A percentile compares a stretch with the other conserved stretches of the same genome.
Evolutionary conservation across 2,113 vertebrate genomes (phyloP).

Genomic region (Callaeas wilsoni): DNA sequence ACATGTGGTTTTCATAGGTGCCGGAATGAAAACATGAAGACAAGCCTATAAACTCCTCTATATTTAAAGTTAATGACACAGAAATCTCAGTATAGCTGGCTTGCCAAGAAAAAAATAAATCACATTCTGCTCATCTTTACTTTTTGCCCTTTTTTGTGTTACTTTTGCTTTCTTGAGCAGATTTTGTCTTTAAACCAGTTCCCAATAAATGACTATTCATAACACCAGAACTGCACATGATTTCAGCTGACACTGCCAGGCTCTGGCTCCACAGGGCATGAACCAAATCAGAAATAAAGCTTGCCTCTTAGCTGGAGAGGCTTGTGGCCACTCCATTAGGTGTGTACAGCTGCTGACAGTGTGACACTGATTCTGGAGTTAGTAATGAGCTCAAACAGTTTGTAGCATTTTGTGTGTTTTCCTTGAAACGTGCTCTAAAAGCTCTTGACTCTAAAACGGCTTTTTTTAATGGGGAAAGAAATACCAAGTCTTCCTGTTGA

Average conservation of each 20-base stretch:
- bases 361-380: background rate
- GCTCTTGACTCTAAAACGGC: background rate
- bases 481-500: background rate
- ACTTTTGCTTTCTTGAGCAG: background rate
- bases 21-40: background rate
- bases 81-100: background rate
- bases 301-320: background rate
- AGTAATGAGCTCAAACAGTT: background rate
- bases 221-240: rapidly evolving
- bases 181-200: background rate
- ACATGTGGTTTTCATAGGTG: constrained; percentile 4
- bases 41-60: background rate
- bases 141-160: background rate
- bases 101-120: background rate
- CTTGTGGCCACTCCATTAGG: background rate
- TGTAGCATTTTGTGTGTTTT: background rate
- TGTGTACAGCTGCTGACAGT: background rate
- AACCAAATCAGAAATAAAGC: background rate
- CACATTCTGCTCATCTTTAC: background rate
- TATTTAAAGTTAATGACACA: background rate
- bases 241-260: background rate
- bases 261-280: background rate
- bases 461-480: background rate
- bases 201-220: background rate
- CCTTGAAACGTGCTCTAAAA: background rate